phyloP scores from a whole-genome alignment of 2,797 vertebrate species.

The Rhincodon typus region DNA sequence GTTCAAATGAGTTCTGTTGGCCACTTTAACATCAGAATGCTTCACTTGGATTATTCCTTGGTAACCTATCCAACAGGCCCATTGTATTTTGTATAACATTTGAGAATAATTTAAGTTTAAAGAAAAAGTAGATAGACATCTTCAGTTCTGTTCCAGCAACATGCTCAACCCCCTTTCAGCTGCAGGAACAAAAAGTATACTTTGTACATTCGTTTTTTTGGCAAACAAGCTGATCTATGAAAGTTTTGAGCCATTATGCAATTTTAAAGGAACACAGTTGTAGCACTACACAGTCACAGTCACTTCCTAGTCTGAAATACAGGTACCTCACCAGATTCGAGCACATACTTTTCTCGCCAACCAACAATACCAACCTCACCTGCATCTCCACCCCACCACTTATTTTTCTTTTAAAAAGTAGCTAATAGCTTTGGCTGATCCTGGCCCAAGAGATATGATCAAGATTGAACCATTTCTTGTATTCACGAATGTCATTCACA shows the following conservation, averaged over 20 bases:
- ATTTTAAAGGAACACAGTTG: slow-evolving; percentile 70
- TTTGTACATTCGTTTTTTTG: slow-evolving; percentile 63
- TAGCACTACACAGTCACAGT: slow-evolving; percentile 64
- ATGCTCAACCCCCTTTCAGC: neutral
- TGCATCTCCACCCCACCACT: neutral
- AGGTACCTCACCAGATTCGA: neutral
- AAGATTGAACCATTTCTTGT: slow-evolving; percentile 19
- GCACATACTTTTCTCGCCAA: neutral
- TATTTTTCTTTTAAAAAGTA: neutral
- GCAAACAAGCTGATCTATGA: slow-evolving; percentile 71
- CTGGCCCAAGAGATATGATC: slow-evolving; percentile 22
- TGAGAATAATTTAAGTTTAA: neutral
- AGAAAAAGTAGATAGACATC: neutral
- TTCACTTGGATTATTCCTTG: neutral
- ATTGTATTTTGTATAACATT: neutral
- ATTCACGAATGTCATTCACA: slow-evolving; percentile 29
- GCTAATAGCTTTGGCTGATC: slow-evolving; percentile 36
- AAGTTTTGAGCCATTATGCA: slow-evolving; percentile 65
- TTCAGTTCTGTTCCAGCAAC: neutral
- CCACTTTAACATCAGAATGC: neutral
- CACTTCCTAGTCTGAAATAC: slow-evolving; percentile 60
- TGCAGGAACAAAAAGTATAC: neutral
- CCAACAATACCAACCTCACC: neutral
- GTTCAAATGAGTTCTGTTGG: neutral
- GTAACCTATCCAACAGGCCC: neutral